These are phyloP conservation scores for Gnatocerus cornutus DNA, from an alignment of 2,888 invertebrate species.

Conservation along the genomic window DNA sequence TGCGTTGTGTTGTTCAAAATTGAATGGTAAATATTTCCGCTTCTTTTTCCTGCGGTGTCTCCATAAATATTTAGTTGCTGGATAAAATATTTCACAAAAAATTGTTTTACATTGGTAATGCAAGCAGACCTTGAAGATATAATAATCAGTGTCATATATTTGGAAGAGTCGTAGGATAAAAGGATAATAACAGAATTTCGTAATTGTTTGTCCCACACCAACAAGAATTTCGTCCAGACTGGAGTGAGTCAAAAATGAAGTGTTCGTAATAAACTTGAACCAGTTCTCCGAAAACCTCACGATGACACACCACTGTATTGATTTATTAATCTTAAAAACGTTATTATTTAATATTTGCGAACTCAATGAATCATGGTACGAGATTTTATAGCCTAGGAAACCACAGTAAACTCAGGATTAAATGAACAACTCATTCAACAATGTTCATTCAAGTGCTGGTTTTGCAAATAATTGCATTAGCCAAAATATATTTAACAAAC, in stretches of 20 bases:
- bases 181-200: not conserved
- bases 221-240: not conserved
- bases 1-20: no score
- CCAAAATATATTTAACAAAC: conserved; percentile 7
- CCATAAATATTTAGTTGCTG: not conserved
- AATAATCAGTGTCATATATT: not conserved
- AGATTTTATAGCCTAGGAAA: conserved; percentile 19
- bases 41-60: not conserved
- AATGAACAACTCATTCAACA: conserved; percentile 42
- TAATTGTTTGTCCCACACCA: no score
- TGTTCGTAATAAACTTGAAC: conserved; percentile 20
- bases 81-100: not conserved
- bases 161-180: not conserved
- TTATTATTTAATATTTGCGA: conserved; percentile 17
- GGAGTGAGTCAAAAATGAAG: conserved; percentile 32
- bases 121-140: not conserved
- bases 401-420: conserved; percentile 6
- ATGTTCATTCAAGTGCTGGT: conserved; percentile 18
- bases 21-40: no score
- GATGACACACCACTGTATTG: conserved; percentile 33
- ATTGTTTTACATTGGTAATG: conserved; percentile 2
- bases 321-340: conserved; percentile 36
- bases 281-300: not conserved
- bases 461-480: conserved; percentile 16
- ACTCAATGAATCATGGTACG: conserved; percentile 32